Percentiles rank a stretch among this genome's conserved stretches.
These are phyloP conservation scores for Haliclona indistincta DNA, from an alignment of 37 sponge, comb jelly and placozoan species.

Conservation along the genomic window DNA sequence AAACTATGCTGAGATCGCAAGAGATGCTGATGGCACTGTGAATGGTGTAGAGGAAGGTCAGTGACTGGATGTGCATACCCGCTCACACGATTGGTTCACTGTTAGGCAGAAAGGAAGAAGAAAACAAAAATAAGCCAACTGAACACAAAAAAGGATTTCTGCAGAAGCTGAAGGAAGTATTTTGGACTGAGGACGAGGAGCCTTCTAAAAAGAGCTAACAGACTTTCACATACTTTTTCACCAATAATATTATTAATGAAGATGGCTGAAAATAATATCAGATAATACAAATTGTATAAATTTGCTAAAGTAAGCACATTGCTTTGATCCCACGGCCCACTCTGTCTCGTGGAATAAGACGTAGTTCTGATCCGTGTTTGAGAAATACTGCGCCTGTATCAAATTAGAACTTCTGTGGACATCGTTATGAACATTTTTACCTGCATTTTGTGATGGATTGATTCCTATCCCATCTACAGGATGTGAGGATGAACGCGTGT, in stretches of 20 bases:
- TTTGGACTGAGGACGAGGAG: constrained; percentile 79
- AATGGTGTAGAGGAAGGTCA: constrained; percentile 42
- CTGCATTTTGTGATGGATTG: constrained; percentile 93
- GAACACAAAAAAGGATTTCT: constrained; percentile 60
- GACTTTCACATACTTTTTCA: neutral
- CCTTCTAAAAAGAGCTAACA: constrained; percentile 18
- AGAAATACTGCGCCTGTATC: constrained; percentile 86
- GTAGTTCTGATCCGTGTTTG: constrained; percentile 93
- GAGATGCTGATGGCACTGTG: constrained; percentile 40
- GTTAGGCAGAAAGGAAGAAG: constrained; percentile 28
- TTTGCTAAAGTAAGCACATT: neutral
- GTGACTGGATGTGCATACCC: constrained; percentile 5
- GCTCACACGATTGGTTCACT: neutral
- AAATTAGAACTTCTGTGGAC: neutral
- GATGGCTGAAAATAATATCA: neutral
- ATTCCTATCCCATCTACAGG: constrained; percentile 94
- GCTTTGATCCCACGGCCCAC: constrained; percentile 68
- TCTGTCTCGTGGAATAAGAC: constrained; percentile 96
- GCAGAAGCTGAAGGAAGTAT: constrained; percentile 69
- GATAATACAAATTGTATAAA: neutral
- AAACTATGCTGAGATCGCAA: constrained; percentile 56
- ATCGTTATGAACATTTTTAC: constrained; percentile 8
- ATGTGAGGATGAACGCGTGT: neutral
- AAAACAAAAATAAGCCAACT: neutral
- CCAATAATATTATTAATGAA: neutral